Evolutionary conservation across 1,140 invertebrate species (phyloP).

Genomic region (Papilio xuthus): DNA sequence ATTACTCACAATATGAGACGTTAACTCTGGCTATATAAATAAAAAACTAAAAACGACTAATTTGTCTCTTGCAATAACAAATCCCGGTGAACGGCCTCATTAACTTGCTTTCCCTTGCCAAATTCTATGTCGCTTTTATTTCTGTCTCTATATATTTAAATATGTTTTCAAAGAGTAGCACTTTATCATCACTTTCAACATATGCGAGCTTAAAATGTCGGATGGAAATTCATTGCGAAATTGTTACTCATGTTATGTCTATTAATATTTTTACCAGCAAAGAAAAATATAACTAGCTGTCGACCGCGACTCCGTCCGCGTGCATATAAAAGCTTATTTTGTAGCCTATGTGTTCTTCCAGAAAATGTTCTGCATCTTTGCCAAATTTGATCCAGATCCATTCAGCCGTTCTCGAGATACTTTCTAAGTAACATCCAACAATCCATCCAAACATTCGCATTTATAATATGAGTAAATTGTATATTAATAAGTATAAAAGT

Average conservation of each 20-base stretch:
- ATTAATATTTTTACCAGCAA: not conserved
- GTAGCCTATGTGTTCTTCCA: no score
- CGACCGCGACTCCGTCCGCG: no score
- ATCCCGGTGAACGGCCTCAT: constrained; percentile 61
- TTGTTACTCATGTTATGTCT: not conserved
- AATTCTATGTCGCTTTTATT: constrained; percentile 60
- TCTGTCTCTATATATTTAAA: constrained; percentile 57
- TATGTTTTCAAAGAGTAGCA: constrained; percentile 52
- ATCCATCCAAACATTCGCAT: no score
- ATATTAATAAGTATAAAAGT: no score
- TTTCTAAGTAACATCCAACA: no score
- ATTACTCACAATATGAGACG: not conserved
- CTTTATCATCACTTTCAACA: constrained; percentile 53
- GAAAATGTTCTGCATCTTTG: no score
- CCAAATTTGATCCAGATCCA: no score
- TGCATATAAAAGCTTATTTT: not conserved
- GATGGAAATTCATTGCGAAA: constrained; percentile 11
- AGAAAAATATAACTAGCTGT: not conserved
- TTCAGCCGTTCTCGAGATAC: no score
- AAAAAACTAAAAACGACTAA: constrained; percentile 6
- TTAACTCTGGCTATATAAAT: constrained; percentile 16
- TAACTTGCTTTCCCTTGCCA: constrained; percentile 54
- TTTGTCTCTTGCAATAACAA: constrained; percentile 30
- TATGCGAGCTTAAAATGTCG: constrained; percentile 26
- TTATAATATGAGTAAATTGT: no score